These are phyloP conservation scores for Heliconius cydno DNA, from an alignment of 2,888 invertebrate genomes.

Conservation along the genomic window DNA sequence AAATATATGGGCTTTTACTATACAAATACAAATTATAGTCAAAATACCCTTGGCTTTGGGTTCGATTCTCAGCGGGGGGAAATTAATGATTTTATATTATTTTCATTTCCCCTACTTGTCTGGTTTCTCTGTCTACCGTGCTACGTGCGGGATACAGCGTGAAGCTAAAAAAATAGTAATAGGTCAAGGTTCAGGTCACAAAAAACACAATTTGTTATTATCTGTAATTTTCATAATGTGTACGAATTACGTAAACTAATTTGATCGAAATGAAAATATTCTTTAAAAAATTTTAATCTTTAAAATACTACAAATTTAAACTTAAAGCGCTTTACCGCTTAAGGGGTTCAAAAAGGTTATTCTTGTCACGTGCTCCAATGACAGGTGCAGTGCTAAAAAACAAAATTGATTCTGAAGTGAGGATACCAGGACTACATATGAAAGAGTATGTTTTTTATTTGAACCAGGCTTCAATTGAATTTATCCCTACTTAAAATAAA, in stretches of 20 bases:
- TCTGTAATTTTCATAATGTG: neutral
- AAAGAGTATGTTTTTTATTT: neutral
- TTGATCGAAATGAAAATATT: neutral
- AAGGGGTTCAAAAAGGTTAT: slow-evolving; percentile 27
- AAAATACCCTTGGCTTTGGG: no score
- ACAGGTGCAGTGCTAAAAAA: slow-evolving; percentile 51
- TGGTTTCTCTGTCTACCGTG: no score
- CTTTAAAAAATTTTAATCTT: no score
- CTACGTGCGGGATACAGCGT: no score
- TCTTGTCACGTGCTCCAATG: slow-evolving; percentile 49
- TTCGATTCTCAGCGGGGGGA: no score
- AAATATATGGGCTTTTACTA: neutral
- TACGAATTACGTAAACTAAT: neutral
- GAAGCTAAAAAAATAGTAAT: neutral
- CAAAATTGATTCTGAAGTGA: slow-evolving; percentile 48
- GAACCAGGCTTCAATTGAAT: neutral
- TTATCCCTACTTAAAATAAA: neutral
- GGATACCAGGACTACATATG: slow-evolving; percentile 25
- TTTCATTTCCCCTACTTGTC: no score
- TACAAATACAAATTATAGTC: neutral
- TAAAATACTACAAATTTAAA: neutral
- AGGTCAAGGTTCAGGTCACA: no score
- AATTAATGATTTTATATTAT: no score
- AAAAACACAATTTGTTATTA: no score
- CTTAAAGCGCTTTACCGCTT: slow-evolving; percentile 27